Base-by-base conservation (phyloP, 2,888 invertebrate genomes). In the Osedax frankpressi region DNA sequence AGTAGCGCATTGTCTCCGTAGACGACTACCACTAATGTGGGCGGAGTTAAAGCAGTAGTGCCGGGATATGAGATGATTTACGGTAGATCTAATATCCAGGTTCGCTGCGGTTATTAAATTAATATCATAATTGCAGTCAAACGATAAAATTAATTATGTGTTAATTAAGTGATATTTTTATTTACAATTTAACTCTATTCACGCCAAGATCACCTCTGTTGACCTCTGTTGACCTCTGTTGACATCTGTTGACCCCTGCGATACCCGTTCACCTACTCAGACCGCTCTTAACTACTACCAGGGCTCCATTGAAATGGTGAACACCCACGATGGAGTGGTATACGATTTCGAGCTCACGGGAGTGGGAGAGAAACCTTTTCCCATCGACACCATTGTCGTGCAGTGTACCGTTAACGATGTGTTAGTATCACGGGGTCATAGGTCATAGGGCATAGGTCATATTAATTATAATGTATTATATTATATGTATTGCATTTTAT, bases 301-400 rank as follows among this genome's bases (percentile, higher is more conserved):
- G 82, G 83, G 83, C n/a, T 79, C 80, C 68, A 78, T 84, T 29
- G 74, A 79, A 14, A 77, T 84, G 74, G 79, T 76, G 2, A 84
- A 84, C 77, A 79, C 77, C 19, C 80, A 79, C 11, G 82, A 84
- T 77, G 80, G 80, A 2, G 80, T 80, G 30, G 82, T 81, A 19
- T 81, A 82, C 76, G 77, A 78, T 2, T 84, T 82, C 79, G 77
- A 79, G 30, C 76, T 84, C 68, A 75, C 71, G 68, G 84, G 84
- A 1, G 77, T 77, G 27, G 83, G 81, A 1, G 78, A 81, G 75
- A 82, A 81, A 77, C 83, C 83, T 19, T 78, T 82, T 27, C 81
- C 84, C n/a, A 77, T 84, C 29, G 84, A 84, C 60, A 79, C 80
- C 68, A 77, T 84, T 25, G 76, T 78, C 65, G 74, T 84, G n/a